These are phyloP conservation scores for Hecatera dysodea DNA, from an alignment of 2,888 invertebrate genomes.

Conservation along the genomic window DNA sequence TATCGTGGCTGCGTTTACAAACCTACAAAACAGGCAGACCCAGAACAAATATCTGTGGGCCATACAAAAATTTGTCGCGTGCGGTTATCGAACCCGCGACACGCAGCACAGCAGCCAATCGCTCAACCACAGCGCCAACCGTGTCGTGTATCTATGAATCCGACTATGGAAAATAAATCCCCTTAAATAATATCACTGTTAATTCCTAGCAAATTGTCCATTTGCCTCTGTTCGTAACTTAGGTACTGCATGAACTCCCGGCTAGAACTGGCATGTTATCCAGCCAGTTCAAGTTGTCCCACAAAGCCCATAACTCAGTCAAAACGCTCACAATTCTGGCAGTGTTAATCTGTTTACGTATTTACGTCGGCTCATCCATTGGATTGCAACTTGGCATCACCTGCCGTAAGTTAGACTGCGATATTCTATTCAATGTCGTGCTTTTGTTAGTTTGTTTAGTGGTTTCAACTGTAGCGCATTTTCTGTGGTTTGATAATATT, in stretches of 20 bases:
- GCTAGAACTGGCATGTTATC: conserved; percentile 44
- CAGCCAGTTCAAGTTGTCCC: conserved; percentile 56
- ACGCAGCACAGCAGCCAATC: no score
- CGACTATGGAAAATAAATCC: background rate
- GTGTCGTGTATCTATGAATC: no score
- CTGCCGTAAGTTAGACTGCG: conserved; percentile 55
- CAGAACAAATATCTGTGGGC: no score
- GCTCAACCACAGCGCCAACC: no score
- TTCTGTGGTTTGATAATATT: background rate
- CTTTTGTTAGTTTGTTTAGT: background rate
- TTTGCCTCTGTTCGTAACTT: background rate
- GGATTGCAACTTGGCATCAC: conserved; percentile 55
- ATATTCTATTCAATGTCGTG: conserved; percentile 7
- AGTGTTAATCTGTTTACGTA: conserved; percentile 70
- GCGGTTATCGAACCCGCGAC: no score
- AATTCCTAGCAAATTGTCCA: background rate
- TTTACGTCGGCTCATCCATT: conserved; percentile 58
- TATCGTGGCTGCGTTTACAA: no score
- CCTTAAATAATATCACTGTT: background rate
- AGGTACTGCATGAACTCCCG: conserved; percentile 30
- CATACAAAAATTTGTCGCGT: no score
- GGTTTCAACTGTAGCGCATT: background rate
- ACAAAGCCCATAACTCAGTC: conserved; percentile 68
- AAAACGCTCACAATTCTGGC: conserved; percentile 62
- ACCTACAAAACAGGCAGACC: no score